Conservation (phyloP, 2,113 vertebrate species). For the Oncorhynchus keta region DNA sequence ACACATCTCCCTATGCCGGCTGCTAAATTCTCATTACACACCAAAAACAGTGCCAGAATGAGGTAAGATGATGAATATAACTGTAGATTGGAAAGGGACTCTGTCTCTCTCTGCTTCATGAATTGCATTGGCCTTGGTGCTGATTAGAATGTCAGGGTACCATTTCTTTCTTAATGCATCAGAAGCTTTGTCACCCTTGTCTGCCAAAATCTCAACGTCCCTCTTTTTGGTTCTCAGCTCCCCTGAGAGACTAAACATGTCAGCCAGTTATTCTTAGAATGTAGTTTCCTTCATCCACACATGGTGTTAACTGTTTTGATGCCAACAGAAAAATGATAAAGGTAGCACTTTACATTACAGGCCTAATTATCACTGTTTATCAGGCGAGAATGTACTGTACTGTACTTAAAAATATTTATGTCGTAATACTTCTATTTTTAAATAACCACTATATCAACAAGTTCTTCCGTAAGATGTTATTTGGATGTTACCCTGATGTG, state of each 20-base stretch:
- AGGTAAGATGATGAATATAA: too few species aligned
- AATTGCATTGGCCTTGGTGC: not conserved
- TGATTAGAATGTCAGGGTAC: conserved; percentile 7
- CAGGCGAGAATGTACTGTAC: too few species aligned
- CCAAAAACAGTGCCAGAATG: not conserved
- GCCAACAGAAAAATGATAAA: conserved; percentile 32
- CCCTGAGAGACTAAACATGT: conserved; percentile 48
- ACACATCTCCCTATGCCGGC: not conserved
- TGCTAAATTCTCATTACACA: not conserved
- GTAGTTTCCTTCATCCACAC: conserved; percentile 37
- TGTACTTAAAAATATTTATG: too few species aligned
- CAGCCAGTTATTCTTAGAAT: conserved; percentile 48
- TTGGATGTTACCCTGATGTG: not conserved
- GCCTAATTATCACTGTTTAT: not conserved
- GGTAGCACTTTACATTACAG: not conserved
- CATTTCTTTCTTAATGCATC: not conserved
- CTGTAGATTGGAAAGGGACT: too few species aligned
- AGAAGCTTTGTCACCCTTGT: conserved; percentile 34
- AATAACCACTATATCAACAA: too few species aligned
- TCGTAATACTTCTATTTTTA: too few species aligned
- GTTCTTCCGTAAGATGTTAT: too few species aligned
- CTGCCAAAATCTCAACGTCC: conserved; percentile 46
- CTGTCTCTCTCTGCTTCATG: not conserved
- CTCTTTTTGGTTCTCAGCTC: conserved; percentile 41
- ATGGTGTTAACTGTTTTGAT: conserved; percentile 26